Evolutionary conservation across 1,140 invertebrate genomes (phyloP), one percentile per base, ranked within the genome.

Genomic region (Panagrolaimus sp.): DNA sequence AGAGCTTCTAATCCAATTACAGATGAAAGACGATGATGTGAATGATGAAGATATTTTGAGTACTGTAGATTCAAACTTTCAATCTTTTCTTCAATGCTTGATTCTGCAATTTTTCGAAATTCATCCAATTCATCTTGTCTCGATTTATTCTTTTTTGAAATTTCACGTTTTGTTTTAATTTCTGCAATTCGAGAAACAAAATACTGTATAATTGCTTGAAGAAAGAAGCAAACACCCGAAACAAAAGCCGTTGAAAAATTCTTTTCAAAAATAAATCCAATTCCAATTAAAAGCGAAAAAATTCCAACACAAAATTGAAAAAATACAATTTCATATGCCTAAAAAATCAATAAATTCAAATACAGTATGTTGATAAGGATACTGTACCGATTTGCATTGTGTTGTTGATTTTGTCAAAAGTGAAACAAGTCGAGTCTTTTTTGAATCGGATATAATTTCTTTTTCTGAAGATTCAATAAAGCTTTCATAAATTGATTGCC

Each of bases 131-230:
- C 21, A 24, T 12, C 21, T 14, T 24, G 15, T 12, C 14, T n/a
- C 15, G n/a, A 58, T 8, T 21, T 28, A 58, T 58, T 58, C 52
- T 28, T 21, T 24, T 58, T 58, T 21, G 52, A 21, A 12, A 58
- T 21, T 8, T 58, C 28, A 12, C 52, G 12, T 58, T 58, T 58
- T 21, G 52, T 58, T 21, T 58, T 12, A 14, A 58, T 58, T 17
- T 58, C 52, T 12, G 52, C 52, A 28, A 28, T n/a, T 26, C 52
- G 52, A 21, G 52, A 21, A 21, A 58, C 28, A 28, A 58, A 58
- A 28, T 58, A 58, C 8, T 58, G 52, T 21, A 21, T 26, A 28
- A 58, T 58, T 12, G 52, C 52, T 58, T 58, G 52, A 58, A 58
- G 21, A 8, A 58, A 26, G 17, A 58, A 58, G 28, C 52, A 58